Conservation (phyloP, 2,888 invertebrate species). For the Sicus ferrugineus region DNA sequence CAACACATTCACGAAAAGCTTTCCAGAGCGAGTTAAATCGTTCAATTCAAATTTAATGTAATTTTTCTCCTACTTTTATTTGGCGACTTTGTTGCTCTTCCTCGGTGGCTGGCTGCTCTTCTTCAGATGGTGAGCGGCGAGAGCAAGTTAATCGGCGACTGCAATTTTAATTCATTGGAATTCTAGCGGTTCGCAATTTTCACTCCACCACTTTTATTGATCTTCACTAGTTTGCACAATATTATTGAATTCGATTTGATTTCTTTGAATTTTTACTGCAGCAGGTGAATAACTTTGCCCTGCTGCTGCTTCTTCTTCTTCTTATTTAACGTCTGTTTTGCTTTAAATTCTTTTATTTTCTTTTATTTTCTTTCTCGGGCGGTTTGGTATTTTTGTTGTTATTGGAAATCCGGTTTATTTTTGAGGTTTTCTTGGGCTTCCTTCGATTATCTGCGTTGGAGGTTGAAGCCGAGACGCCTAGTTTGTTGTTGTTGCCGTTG, state of each 20-base stretch:
- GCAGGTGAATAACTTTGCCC: conserved; percentile 24
- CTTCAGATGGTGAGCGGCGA: no score
- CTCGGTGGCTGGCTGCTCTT: no score
- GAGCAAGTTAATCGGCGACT: no score
- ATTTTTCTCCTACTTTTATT: no score
- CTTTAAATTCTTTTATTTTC: conserved; percentile 3
- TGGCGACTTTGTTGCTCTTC: no score
- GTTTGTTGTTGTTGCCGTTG: no score
- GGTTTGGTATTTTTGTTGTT: background rate
- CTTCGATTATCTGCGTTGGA: conserved; percentile 11
- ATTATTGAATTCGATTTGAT: background rate
- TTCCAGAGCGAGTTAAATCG: no score
- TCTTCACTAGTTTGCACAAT: no score
- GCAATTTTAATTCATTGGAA: no score
- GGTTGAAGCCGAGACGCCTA: background rate
- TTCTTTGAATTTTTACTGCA: background rate
- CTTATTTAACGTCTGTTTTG: background rate
- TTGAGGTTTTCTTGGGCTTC: conserved; percentile 25
- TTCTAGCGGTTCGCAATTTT: background rate
- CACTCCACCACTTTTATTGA: no score
- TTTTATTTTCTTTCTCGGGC: background rate
- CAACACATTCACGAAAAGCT: no score
- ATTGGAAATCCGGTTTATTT: conserved; percentile 32
- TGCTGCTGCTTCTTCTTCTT: conserved; percentile 7
- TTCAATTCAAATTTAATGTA: no score